Evolutionary conservation across 1,140 invertebrate genomes (phyloP).

Genomic region (Drosophila kanapiae): DNA sequence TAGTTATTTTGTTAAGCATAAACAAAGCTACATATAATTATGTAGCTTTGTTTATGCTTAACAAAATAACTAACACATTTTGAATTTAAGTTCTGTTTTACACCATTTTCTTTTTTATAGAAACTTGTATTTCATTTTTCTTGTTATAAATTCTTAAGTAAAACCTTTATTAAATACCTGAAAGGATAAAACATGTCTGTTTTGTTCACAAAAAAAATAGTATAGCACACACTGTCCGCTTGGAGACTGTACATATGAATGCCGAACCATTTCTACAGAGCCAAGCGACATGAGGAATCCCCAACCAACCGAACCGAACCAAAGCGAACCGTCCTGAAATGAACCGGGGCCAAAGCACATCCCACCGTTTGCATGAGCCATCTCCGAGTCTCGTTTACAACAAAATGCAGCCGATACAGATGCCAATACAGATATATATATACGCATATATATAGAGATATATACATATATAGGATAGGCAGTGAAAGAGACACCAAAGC

Average conservation of each 20-base stretch:
- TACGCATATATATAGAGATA: slow-evolving; percentile 10
- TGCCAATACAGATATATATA: slow-evolving; percentile 13
- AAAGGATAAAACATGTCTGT: neutral
- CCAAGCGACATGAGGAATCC: slow-evolving; percentile 22
- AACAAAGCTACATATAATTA: too few species aligned
- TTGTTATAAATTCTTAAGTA: too few species aligned
- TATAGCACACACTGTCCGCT: neutral
- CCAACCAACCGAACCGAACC: slow-evolving; percentile 4
- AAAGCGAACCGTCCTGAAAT: neutral
- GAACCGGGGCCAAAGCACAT: slow-evolving; percentile 1
- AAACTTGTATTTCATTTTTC: neutral
- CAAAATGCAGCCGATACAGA: slow-evolving; percentile 55
- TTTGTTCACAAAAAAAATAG: too few species aligned
- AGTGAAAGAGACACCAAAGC: slow-evolving; percentile 24
- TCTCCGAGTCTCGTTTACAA: slow-evolving; percentile 53
- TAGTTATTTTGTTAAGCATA: neutral
- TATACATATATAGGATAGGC: slow-evolving; percentile 12
- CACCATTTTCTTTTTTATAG: neutral
- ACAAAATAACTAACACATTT: neutral
- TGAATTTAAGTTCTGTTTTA: neutral
- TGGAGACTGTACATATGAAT: slow-evolving; percentile 56
- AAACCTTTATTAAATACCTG: neutral
- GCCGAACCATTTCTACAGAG: slow-evolving; percentile 45
- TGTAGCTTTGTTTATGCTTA: neutral
- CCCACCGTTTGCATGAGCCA: slow-evolving; percentile 20